phyloP scores from a whole-genome alignment of 2,888 invertebrate species.

The Pheosia tremula region DNA sequence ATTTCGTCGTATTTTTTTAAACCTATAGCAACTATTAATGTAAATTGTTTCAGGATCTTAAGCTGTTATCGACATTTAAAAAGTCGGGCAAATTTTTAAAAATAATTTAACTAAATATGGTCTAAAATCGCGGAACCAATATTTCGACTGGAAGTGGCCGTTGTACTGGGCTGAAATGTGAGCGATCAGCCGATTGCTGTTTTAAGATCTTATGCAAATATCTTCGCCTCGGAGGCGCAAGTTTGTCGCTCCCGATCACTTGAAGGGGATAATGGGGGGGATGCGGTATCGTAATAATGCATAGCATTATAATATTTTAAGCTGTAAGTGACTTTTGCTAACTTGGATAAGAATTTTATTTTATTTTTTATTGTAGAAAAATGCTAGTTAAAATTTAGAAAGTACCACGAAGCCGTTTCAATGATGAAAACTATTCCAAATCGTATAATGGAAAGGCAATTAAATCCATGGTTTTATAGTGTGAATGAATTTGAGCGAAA shows the following conservation, averaged over 20 bases:
- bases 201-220: slow-evolving; percentile 78
- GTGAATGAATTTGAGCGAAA: no score
- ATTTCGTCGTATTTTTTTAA: no score
- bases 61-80: no score
- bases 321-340: neutral
- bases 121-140: slow-evolving; percentile 42
- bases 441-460: no score
- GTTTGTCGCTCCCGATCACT: slow-evolving; percentile 59
- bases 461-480: no score
- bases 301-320: slow-evolving; percentile 6
- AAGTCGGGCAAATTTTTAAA: no score
- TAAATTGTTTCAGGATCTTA: no score
- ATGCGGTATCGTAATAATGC: slow-evolving; percentile 19
- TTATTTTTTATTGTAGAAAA: neutral
- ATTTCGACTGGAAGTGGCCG: slow-evolving; percentile 55
- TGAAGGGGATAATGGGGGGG: slow-evolving; percentile 10
- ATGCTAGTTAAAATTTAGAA: no score
- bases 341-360: neutral
- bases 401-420: no score
- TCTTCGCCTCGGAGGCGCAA: slow-evolving; percentile 53
- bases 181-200: slow-evolving; percentile 72
- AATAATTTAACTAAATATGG: no score
- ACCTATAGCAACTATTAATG: no score
- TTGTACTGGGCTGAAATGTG: slow-evolving; percentile 66
- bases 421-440: no score